phyloP scores from a whole-genome alignment of 2,113 vertebrate genomes.

The Xenopus tropicalis region UCB_Xtro_10.0 CM004446.2:42104501-42105000 shows the following conservation, averaged over 20 bases:
- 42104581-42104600: no score
- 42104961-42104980: constrained; percentile 88
- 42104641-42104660: no score
- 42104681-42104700: no score
- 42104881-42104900: constrained; percentile 96
- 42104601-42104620: no score
- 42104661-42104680: no score
- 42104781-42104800: constrained; percentile 52
- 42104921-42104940: constrained; percentile 99
- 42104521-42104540: no score
- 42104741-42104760: constrained; percentile 21
- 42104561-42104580: no score
- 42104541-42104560: no score
- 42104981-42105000: constrained; percentile 95
- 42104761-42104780: constrained; percentile 31
- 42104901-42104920: constrained; percentile 96
- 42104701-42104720: no score
- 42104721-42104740: constrained; percentile 40
- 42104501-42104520: no score
- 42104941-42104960: constrained; percentile 99
- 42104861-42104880: constrained; percentile 91
- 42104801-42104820: constrained; percentile 94
- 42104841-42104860: constrained; percentile 82
- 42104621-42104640: no score
- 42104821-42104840: constrained; percentile 92